Conservation (phyloP, 2,113 vertebrate genomes). For the Myrmecobius fasciatus region DNA sequence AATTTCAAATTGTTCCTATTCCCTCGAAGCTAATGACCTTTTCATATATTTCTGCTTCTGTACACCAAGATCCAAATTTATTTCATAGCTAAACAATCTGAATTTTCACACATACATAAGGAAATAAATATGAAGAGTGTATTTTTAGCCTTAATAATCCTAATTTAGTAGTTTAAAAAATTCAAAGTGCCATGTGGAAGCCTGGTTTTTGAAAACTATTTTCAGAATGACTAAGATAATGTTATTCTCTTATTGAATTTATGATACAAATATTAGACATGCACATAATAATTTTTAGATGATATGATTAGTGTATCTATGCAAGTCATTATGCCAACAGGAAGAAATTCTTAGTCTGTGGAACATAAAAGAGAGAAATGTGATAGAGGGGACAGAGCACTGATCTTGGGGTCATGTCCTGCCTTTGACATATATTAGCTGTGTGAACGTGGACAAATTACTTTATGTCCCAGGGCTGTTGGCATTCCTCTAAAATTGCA, state of each 20-base stretch:
- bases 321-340: not conserved
- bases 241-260: conserved; percentile 22
- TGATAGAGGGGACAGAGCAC: not conserved
- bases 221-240: conserved; percentile 33
- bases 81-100: not conserved
- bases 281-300: conserved; percentile 29
- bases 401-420: not conserved
- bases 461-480: not conserved
- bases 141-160: not conserved
- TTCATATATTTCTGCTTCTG: conserved; percentile 45
- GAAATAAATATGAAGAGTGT: conserved; percentile 5
- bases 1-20: conserved; percentile 4
- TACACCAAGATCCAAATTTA: conserved; percentile 23
- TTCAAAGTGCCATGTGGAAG: conserved; percentile 21
- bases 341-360: not conserved
- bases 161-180: conserved; percentile 4
- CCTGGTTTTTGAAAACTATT: conserved; percentile 4
- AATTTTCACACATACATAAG: not conserved
- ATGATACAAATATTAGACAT: not conserved
- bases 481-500: not conserved
- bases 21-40: conserved; percentile 1
- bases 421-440: not conserved
- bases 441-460: not conserved
- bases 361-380: not conserved
- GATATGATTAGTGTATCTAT: not conserved